Base-by-base conservation (phyloP, 92 coral and sea anemone species). In the Porites lobata region DNA sequence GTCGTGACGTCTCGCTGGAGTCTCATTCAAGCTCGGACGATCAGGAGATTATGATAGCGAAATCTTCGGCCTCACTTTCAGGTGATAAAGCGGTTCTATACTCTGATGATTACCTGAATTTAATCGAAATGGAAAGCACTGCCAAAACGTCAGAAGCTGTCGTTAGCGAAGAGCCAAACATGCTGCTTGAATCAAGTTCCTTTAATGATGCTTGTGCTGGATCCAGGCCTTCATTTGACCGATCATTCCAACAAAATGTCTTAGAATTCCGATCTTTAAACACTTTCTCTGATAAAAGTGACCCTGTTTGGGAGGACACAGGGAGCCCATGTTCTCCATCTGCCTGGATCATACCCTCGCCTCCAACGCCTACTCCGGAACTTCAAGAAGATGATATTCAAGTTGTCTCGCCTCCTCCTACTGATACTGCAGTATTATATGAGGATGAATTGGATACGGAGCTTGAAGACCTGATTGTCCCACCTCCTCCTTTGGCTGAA, bases 331-430 rank as follows among this genome's bases (percentile, higher is more conserved):
- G 82, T 65, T 94, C 91, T 7, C 91, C 90, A 1, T 75, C 93
- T 65, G 83, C 90, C 8, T 94, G 98, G 98, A 82, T 92, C 85
- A 87, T 94, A 38, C 98, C 98, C 47, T 78, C 93, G 58, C 98
- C 98, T 9, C 96, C 98, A 13, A 64, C 91, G 58, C 88, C 87
- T 22, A 94, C 96, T 1, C 89, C 87, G 19, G 91, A 93, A 81
- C 91, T 94, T 20, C 79, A 54, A 38, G 84, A 89, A 14, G 56
- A 78, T 56, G 92, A 94, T 68, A 80, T 94, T 53, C 85, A n/a
- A 18, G 87, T 94, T 13, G 96, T 86, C 58, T 81, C 96, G 38
- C 94, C 98, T 9, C 98, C 96, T 21, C 98, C 98, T 3, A 26
- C 6, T n/a, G 72, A 67, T 67, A 38, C 47, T 38, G 76, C 76